These are phyloP conservation scores for Anastrepha ludens DNA, from an alignment of 1,140 invertebrate genomes.

Conservation along the genomic window DNA sequence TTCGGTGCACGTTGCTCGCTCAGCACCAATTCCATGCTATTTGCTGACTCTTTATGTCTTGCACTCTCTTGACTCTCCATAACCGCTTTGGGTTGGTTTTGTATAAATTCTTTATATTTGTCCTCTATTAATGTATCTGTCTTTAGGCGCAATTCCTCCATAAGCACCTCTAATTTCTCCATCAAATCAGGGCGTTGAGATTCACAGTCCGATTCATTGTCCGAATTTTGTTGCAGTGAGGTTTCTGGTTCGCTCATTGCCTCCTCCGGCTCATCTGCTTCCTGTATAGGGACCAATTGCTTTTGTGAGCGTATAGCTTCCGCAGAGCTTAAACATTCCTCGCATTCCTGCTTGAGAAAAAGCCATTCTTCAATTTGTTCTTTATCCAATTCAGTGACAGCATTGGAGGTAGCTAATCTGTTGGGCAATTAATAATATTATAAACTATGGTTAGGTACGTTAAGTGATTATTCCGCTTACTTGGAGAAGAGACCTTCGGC, in stretches of 20 bases:
- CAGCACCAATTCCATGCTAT: not conserved
- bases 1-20: not conserved
- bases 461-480: constrained; percentile 59
- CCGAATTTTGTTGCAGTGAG: constrained; percentile 77
- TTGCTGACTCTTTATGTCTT: constrained; percentile 54
- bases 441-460: not conserved
- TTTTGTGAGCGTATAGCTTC: constrained; percentile 75
- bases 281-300: constrained; percentile 80
- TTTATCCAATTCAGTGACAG: constrained; percentile 77
- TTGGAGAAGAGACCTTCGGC: constrained; percentile 88
- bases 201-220: constrained; percentile 79
- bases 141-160: constrained; percentile 82
- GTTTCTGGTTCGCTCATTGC: constrained; percentile 75
- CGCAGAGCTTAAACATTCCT: constrained; percentile 84
- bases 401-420: constrained; percentile 76
- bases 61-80: constrained; percentile 68
- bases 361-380: constrained; percentile 90
- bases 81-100: constrained; percentile 71
- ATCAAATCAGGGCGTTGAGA: constrained; percentile 80
- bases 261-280: constrained; percentile 78
- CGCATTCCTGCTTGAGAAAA: constrained; percentile 88
- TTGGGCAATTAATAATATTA: constrained; percentile 19
- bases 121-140: constrained; percentile 81
- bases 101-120: constrained; percentile 77
- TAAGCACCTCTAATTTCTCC: constrained; percentile 82